Conservation (phyloP, 2,113 vertebrate species). For the Hystrix brachyura region DNA sequence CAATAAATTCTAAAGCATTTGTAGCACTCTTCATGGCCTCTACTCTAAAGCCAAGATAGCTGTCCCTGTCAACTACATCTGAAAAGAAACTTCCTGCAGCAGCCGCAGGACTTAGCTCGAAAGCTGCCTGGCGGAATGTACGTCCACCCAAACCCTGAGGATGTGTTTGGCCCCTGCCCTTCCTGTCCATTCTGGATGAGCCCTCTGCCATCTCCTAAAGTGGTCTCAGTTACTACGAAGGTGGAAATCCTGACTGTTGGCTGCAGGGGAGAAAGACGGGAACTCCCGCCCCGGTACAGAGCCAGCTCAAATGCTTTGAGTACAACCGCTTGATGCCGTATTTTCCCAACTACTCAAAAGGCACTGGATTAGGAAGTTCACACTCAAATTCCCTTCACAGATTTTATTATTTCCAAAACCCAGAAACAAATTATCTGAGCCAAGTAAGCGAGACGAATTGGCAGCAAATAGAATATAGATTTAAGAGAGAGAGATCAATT, state of each 20-base stretch:
- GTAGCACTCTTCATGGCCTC: neutral
- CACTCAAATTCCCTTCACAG: neutral
- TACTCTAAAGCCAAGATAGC: neutral
- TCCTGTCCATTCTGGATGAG: neutral
- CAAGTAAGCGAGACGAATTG: constrained; percentile 21
- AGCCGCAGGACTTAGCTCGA: neutral
- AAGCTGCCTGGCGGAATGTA: neutral
- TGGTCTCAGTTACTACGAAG: neutral
- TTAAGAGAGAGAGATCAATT: neutral
- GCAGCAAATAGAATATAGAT: neutral
- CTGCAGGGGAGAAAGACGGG: neutral
- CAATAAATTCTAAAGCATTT: constrained; percentile 50
- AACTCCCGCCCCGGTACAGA: neutral
- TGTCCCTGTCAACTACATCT: neutral
- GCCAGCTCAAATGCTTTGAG: neutral
- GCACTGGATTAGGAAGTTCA: neutral
- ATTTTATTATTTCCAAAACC: constrained; percentile 51
- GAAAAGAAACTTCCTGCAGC: neutral
- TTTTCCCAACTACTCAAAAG: constrained; percentile 9
- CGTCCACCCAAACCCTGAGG: neutral
- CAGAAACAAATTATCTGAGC: neutral
- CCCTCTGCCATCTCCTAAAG: neutral
- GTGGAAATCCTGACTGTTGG: neutral
- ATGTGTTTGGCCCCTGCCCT: neutral
- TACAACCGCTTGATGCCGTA: neutral